Evolutionary conservation across 1,140 invertebrate genomes (phyloP), one percentile per base, ranked within the genome.

Genomic region (Berghia stephanieae): DNA sequence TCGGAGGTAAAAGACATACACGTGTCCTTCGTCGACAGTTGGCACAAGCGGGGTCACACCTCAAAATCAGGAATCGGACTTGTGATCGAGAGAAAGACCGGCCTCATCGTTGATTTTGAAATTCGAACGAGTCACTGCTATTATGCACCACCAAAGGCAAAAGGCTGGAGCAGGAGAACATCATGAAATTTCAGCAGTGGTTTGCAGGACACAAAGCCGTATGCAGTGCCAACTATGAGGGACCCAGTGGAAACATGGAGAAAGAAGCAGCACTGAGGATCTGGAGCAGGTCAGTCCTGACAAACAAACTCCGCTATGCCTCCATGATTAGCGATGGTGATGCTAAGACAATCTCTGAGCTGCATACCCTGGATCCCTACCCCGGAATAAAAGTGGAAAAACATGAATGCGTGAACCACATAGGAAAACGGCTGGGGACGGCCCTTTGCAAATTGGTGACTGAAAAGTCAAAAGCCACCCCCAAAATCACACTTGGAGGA

Each of bases 21-120:
- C 27, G 57, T 63, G 18, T 63, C 57, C n/a, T 63, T 63, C 34
- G 57, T 24, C 27, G 57, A 31, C 27, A 31, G 57, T 27, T 63
- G 57, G 57, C 57, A 63, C 10, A 63, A 63, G 27, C 57, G 57
- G 27, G 57, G 57, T 27, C 57, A 63, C 57, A 63, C 57, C 57
- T 63, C 57, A 63, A 63, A 63, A 31, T 63, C 57, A 16, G 57
- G 57, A n/a, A n/a, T n/a, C n/a, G n/a, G n/a, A n/a, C n/a, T n/a
- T n/a, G n/a, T n/a, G n/a, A n/a, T n/a, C n/a, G n/a, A 63, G 27
- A 63, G 57, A 63, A 63, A 63, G 57, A 63, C 57, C 34, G 57
- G 27, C 8, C 27, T 63, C 10, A 63, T 31, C 27, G 27, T 63
- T 63, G 10, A n/a, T n/a, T n/a, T n/a, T 31, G 57, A 63, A 63